Percentiles rank a stretch among this genome's conserved stretches.
phyloP scores from a whole-genome alignment of 2,888 invertebrate species.

The Acleris holmiana region DNA sequence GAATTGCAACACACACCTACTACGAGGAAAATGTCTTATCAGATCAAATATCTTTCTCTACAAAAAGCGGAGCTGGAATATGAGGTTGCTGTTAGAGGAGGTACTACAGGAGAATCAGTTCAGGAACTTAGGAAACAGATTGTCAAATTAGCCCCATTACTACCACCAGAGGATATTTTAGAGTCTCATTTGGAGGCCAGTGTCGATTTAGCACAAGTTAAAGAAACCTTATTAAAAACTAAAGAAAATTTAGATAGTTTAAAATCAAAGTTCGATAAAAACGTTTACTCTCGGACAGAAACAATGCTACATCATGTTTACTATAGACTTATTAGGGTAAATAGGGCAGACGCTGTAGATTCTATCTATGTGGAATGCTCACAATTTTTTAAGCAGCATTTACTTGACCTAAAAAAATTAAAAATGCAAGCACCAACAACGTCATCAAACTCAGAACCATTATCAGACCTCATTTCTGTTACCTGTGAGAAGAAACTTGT shows the following conservation, averaged over 20 bases:
- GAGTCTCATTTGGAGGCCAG: slow-evolving; percentile 36
- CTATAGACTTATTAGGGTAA: slow-evolving; percentile 36
- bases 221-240: slow-evolving; percentile 37
- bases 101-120: slow-evolving; percentile 32
- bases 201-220: slow-evolving; percentile 38
- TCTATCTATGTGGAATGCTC: background rate
- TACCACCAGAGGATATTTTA: slow-evolving; percentile 38
- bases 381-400: background rate
- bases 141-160: slow-evolving; percentile 20
- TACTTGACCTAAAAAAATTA: background rate
- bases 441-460: background rate
- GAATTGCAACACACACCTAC: slow-evolving; percentile 6
- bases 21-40: slow-evolving; percentile 1
- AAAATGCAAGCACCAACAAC: background rate
- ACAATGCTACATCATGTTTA: slow-evolving; percentile 34
- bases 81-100: slow-evolving; percentile 40
- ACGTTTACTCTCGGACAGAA: slow-evolving; percentile 15
- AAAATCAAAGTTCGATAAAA: slow-evolving; percentile 35
- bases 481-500: background rate
- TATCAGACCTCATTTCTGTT: background rate
- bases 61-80: slow-evolving; percentile 40
- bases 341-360: background rate
- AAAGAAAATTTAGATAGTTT: slow-evolving; percentile 17
- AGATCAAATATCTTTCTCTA: slow-evolving; percentile 34
- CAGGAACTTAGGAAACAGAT: slow-evolving; percentile 40